These are phyloP conservation scores for Ictalurus punctatus DNA, from an alignment of 2,113 vertebrate genomes.

Conservation along the genomic window DNA sequence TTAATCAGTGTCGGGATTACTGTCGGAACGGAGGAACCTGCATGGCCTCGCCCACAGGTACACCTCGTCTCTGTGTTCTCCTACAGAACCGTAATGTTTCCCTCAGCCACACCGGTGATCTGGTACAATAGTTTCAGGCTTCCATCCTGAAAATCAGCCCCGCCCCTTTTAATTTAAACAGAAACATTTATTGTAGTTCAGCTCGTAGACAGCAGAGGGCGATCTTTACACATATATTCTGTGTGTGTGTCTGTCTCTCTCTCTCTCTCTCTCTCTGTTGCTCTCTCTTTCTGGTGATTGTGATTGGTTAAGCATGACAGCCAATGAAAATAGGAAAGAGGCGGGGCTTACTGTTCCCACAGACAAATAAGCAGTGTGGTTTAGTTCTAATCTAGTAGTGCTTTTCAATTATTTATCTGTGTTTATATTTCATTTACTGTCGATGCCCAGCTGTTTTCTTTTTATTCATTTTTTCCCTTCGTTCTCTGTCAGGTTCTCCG, in stretches of 20 bases:
- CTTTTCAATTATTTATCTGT: not conserved
- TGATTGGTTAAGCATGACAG: not conserved
- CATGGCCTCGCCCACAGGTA: slow-evolving; percentile 88
- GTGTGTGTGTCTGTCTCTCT: not conserved
- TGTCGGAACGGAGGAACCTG: slow-evolving; percentile 96
- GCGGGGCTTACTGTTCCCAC: not conserved
- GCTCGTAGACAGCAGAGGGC: not conserved
- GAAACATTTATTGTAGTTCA: not conserved
- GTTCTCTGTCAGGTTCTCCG: slow-evolving; percentile 79
- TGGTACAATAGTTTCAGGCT: not conserved
- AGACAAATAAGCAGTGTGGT: not conserved
- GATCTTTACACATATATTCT: not conserved
- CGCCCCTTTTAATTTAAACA: not conserved
- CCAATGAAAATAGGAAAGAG: not conserved
- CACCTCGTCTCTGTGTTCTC: not conserved
- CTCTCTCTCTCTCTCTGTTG: not conserved
- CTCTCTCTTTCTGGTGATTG: not conserved
- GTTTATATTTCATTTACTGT: not conserved
- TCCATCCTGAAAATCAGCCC: not conserved
- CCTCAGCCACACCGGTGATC: not conserved
- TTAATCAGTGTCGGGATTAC: slow-evolving; percentile 90
- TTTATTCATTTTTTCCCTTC: not conserved
- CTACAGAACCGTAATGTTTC: not conserved
- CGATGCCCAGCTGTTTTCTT: not conserved
- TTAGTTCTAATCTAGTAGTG: not conserved